A percentile compares a stretch with the other conserved stretches of the same genome.
Conservation (phyloP, 2,888 invertebrate genomes). For the Eutolmus rufibarbis region DNA sequence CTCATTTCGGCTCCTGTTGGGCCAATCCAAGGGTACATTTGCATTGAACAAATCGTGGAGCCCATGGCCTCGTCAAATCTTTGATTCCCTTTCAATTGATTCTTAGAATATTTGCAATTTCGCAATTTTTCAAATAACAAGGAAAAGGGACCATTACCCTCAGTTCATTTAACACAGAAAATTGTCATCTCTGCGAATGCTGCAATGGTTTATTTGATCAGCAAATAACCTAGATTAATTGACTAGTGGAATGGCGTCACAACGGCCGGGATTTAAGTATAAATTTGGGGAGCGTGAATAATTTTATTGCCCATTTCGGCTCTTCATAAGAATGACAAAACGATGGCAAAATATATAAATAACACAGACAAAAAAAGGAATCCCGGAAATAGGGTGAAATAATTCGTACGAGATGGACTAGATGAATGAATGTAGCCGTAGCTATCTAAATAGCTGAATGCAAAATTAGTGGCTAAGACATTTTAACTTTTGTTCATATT, state of each 20-base stretch:
- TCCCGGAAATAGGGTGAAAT: background rate
- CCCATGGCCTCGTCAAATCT: slow-evolving; percentile 5
- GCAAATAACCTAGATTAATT: slow-evolving; percentile 27
- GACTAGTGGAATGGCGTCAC: background rate
- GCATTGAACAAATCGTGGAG: background rate
- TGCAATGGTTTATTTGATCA: slow-evolving; percentile 20
- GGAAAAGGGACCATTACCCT: background rate
- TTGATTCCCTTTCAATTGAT: background rate
- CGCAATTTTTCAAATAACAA: slow-evolving; percentile 20
- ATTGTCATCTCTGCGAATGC: slow-evolving; percentile 3
- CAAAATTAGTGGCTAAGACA: background rate
- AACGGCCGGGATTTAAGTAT: background rate
- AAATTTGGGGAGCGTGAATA: background rate
- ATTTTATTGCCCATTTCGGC: background rate
- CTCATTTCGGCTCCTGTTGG: background rate
- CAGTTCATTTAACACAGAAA: slow-evolving; percentile 20
- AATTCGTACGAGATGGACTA: background rate
- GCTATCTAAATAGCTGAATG: background rate
- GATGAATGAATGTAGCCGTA: background rate
- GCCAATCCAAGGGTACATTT: background rate
- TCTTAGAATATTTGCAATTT: background rate
- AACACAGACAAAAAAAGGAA: background rate
- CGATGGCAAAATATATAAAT: background rate
- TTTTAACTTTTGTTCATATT: background rate
- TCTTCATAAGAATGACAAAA: background rate